Percentiles rank a stretch among this genome's conserved stretches.
Conservation (phyloP, 2,888 invertebrate genomes). For the Miltochrista miniata region DNA sequence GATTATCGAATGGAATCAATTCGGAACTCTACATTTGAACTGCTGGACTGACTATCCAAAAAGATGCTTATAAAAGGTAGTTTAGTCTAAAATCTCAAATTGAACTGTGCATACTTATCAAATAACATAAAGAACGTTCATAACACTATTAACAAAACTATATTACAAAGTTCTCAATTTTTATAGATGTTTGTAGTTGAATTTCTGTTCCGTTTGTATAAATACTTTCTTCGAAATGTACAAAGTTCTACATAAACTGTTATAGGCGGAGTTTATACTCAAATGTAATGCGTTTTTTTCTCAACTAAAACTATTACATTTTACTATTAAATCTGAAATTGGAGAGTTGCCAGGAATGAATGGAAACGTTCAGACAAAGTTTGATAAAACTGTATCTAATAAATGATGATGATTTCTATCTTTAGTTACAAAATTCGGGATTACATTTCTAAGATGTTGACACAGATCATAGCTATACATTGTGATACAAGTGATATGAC, state of each 20-base stretch:
- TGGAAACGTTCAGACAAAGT: constrained; percentile 18
- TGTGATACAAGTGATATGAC: no score
- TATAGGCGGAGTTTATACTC: constrained; percentile 29
- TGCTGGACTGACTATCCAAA: no score
- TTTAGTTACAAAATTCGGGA: background rate
- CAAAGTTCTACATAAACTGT: constrained; percentile 23
- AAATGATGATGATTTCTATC: constrained; percentile 19
- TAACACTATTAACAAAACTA: no score
- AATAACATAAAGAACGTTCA: no score
- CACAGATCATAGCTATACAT: no score
- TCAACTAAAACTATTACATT: constrained; percentile 37
- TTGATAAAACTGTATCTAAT: constrained; percentile 7
- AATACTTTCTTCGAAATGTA: constrained; percentile 16
- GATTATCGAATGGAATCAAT: no score
- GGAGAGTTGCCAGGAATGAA: constrained; percentile 24
- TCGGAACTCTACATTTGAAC: no score
- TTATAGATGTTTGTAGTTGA: background rate
- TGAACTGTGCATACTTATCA: no score
- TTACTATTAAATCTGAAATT: constrained; percentile 29
- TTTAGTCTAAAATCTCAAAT: no score
- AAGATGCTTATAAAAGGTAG: no score
- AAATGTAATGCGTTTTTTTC: constrained; percentile 33
- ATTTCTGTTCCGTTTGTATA: constrained; percentile 8
- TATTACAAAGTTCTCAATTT: background rate
- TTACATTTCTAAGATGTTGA: no score